A percentile compares a stretch with the other conserved stretches of the same genome.
These are phyloP conservation scores for Heloderma charlesbogerti DNA, from an alignment of 2,113 vertebrate species.

Conservation along the genomic window DNA sequence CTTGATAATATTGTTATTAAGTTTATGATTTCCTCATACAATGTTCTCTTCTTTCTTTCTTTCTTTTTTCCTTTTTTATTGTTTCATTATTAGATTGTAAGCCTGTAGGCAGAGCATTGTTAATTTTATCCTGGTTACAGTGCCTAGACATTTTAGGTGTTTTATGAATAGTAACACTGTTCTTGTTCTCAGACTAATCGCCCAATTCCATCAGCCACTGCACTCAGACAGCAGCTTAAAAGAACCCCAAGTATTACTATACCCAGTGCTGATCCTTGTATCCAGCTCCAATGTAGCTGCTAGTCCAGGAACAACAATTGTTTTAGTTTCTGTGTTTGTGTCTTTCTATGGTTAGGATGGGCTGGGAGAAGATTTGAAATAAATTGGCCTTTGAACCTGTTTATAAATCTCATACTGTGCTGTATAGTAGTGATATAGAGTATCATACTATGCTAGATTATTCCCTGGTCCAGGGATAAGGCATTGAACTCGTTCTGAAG, in stretches of 20 bases:
- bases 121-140: background rate
- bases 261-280: background rate
- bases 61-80: background rate
- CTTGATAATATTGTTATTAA: background rate
- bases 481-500: background rate
- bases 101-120: background rate
- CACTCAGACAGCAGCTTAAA: background rate
- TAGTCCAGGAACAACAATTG: background rate
- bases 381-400: slow-evolving; percentile 76
- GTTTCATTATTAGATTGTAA: background rate
- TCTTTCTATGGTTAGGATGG: slow-evolving; percentile 74
- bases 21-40: background rate
- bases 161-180: background rate
- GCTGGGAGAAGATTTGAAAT: slow-evolving; percentile 60
- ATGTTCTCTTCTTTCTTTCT: background rate
- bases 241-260: background rate
- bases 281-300: background rate
- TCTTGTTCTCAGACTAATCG: background rate
- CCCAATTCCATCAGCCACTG: background rate
- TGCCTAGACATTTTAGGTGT: background rate
- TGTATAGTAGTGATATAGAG: slow-evolving; percentile 39
- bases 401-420: slow-evolving; percentile 69
- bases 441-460: background rate
- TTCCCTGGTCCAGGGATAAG: too few species aligned
- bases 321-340: background rate